Evolutionary conservation across 1,140 invertebrate species (phyloP), one percentile per base, ranked within the genome.

Genomic region (Zaprionus nigranus): DNA sequence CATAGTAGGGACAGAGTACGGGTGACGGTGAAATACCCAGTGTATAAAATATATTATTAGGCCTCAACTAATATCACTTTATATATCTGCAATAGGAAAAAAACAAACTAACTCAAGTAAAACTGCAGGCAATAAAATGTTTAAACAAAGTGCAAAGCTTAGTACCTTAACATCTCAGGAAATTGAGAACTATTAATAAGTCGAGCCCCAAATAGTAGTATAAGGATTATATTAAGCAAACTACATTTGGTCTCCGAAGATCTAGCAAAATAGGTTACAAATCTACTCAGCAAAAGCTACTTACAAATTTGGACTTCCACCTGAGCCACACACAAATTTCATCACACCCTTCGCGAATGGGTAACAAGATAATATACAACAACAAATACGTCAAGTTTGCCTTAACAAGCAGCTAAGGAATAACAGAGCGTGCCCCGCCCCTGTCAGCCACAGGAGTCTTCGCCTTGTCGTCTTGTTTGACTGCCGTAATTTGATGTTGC

Each of bases 301-400:
- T 28, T 28, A 3, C 6, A 9, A 49, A 49, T 51, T 12, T 20
- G 13, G 17, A 5, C 20, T 24, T 22, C 20, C 46, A 51, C 46
- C 46, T 51, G 3, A 17, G n/a, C 2, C 6, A 46, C 4, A 5
- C 46, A 24, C 5, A 13, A n/a, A 40, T 5, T n/a, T 40, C 38
- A n/a, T 40, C 15, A 40, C 20, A 24, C 20, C 46, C 46, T 12
- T 22, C 22, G 17, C 4, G 7, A 24, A 12, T 51, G 20, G n/a
- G 43, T 43, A 34, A 7, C 30, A 34, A 11, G 30, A 49, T 49
- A 34, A 34, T 22, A 17, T 24, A 51, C 28, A 69, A 54, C 69
- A 77, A 72, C 61, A 82, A 87, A 76, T 69, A 66, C 82, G 72
- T 78, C 73, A 80, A 80, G 66, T 84, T 87, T 60, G 24, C 36